Evolutionary conservation across 2,113 vertebrate genomes (phyloP), one percentile per base, ranked within the genome.

Genomic region (Prochilodus magdalenae): DNA sequence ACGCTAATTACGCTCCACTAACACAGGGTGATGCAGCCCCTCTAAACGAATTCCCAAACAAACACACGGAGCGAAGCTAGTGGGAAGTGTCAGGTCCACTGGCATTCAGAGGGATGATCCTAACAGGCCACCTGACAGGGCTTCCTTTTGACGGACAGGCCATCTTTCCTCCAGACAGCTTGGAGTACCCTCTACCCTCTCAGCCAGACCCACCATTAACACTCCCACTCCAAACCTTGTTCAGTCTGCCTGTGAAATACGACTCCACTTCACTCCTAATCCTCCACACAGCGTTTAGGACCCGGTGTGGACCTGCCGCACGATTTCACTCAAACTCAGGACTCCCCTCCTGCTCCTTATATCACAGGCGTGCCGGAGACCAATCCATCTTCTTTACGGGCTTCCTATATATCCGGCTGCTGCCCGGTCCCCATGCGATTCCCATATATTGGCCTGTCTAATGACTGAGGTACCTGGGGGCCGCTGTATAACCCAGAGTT

Each of bases 141-240:
- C 62, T 30, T 51, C 62, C 60, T 7, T 15, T 27, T 80, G 82
- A 84, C 49, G 29, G 83, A 84, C 83, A 80, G 40, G 22, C 49
- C n/a, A n/a, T 30, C 53, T 1, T 55, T 44, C 66, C 33, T 12
- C 7, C 33, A 69, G 66, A 33, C 59, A 75, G 24, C 40, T n/a
- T 22, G 4, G 24, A 16, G 67, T 26, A 29, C 22, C 63, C 16
- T 44, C 30, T 70, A n/a, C 49, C 49, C 47, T 80, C 55, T 12
- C 57, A 47, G 33, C 12, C 53, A 47, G 40, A 71, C 22, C 47
- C 44, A 12, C 11, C 14, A 72, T 49, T 26, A n/a, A 36, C 70
- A 72, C 47, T 10, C 22, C 40, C 44, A 18, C 18, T 62, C 24
- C 65, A 26, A 77, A 24, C 20, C 63, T 67, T 67, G 27, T 33